Conservation (phyloP, 2,797 vertebrate species). For the Malurus leucopterus region DNA sequence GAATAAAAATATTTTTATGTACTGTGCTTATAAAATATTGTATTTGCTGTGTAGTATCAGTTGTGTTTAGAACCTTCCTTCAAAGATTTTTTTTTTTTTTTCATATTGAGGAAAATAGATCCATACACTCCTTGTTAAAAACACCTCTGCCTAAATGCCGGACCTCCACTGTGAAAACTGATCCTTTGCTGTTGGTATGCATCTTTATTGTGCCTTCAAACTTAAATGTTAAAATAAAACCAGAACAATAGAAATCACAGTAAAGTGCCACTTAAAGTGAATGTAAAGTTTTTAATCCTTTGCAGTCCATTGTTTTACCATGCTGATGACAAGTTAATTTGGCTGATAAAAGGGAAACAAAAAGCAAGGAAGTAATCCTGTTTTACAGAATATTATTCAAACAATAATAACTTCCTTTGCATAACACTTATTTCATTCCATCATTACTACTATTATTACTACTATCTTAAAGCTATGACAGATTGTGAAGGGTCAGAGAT, state of each 20-base stretch:
- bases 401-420: conserved; percentile 43
- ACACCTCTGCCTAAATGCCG: conserved; percentile 22
- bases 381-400: conserved; percentile 62
- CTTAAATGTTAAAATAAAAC: conserved; percentile 7
- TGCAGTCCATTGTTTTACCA: conserved; percentile 42
- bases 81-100: conserved; percentile 34
- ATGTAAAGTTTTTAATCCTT: conserved; percentile 43
- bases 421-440: conserved; percentile 48
- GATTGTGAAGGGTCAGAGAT: conserved; percentile 78
- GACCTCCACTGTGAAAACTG: conserved; percentile 18
- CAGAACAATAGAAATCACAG: conserved; percentile 32
- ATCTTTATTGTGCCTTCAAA: conserved; percentile 32
- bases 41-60: conserved; percentile 14
- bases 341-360: conserved; percentile 59
- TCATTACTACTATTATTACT: conserved; percentile 69
- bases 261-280: conserved; percentile 44
- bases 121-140: conserved; percentile 19
- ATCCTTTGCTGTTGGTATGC: conserved; percentile 29
- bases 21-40: conserved; percentile 43
- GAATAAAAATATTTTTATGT: conserved; percentile 45
- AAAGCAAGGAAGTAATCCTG: conserved; percentile 56
- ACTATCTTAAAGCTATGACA: conserved; percentile 74
- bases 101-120: conserved; percentile 29
- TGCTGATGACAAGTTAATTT: conserved; percentile 64
- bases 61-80: conserved; percentile 20